A percentile compares a stretch with the other conserved stretches of the same genome.
phyloP scores from a whole-genome alignment of 1,140 invertebrate genomes.

The Bilobella aurantiaca region DNA sequence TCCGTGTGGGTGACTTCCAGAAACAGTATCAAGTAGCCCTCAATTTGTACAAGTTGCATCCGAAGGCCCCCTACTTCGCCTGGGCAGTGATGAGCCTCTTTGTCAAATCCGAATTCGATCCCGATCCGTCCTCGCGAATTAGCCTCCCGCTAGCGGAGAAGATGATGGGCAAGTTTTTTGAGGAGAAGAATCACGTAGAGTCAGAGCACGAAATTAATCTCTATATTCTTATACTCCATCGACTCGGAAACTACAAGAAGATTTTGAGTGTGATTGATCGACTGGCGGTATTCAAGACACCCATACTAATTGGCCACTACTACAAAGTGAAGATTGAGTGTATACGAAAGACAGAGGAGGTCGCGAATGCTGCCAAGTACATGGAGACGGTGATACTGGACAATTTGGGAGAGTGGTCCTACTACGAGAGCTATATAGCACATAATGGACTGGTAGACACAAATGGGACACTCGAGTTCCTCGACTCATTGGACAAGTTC shows the following conservation, averaged over 20 bases:
- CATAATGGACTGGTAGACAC: neutral
- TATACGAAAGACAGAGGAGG: constrained; percentile 46
- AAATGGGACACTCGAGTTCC: neutral
- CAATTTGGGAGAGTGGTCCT: neutral
- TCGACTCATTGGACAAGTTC: neutral
- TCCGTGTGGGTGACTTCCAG: constrained; percentile 67
- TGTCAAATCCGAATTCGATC: constrained; percentile 43
- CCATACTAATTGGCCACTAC: constrained; percentile 40
- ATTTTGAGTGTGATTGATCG: neutral
- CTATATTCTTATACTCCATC: constrained; percentile 80
- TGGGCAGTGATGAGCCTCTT: constrained; percentile 96
- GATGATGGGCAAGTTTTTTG: constrained; percentile 73
- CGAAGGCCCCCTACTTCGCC: constrained; percentile 94
- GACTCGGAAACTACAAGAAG: constrained; percentile 43
- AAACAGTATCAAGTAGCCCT: constrained; percentile 83
- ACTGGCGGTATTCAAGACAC: constrained; percentile 39
- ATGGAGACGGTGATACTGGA: neutral
- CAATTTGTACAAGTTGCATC: constrained; percentile 74
- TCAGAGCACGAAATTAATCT: constrained; percentile 85
- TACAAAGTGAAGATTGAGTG: constrained; percentile 57
- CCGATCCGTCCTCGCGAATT: constrained; percentile 41
- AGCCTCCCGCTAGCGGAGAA: constrained; percentile 68
- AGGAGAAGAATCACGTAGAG: constrained; percentile 71
- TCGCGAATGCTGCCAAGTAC: neutral
- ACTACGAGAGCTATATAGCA: neutral